These are phyloP conservation scores for Pseudocheirus occidentalis DNA, from an alignment of 2,797 vertebrate genomes.

Conservation along the genomic window DNA sequence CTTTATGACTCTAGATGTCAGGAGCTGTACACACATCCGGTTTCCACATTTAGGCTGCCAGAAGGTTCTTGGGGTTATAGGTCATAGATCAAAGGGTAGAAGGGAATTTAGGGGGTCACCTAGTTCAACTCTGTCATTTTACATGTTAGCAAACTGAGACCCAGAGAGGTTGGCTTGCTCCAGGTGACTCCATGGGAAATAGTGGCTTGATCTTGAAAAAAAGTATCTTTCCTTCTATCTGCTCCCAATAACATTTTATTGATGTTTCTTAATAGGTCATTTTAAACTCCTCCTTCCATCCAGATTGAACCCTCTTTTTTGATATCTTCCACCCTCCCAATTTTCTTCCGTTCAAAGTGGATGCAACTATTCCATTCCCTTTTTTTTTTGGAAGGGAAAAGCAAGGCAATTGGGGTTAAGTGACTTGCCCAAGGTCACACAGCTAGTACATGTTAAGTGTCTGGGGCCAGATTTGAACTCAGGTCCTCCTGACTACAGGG, in stretches of 20 bases:
- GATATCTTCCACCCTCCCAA: not conserved
- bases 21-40: not conserved
- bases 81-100: not conserved
- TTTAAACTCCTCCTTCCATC: not conserved
- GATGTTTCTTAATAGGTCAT: not conserved
- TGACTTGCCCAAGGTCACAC: too few species aligned
- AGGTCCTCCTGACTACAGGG: too few species aligned
- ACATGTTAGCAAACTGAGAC: not conserved
- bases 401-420: too few species aligned
- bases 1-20: slow-evolving; percentile 63
- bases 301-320: not conserved
- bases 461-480: too few species aligned
- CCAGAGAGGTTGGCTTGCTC: not conserved
- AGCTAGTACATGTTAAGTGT: too few species aligned
- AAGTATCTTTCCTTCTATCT: not conserved
- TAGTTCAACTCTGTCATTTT: not conserved
- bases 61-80: not conserved
- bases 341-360: not conserved
- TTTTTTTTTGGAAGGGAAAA: too few species aligned
- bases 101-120: not conserved
- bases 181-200: not conserved
- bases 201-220: not conserved
- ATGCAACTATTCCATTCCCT: not conserved
- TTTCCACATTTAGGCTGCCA: slow-evolving; percentile 21
- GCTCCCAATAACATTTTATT: not conserved